Percentiles rank a stretch among this genome's conserved stretches.
phyloP scores from a whole-genome alignment of 2,888 invertebrate species.

The Caenorhabditis afra region DNA sequence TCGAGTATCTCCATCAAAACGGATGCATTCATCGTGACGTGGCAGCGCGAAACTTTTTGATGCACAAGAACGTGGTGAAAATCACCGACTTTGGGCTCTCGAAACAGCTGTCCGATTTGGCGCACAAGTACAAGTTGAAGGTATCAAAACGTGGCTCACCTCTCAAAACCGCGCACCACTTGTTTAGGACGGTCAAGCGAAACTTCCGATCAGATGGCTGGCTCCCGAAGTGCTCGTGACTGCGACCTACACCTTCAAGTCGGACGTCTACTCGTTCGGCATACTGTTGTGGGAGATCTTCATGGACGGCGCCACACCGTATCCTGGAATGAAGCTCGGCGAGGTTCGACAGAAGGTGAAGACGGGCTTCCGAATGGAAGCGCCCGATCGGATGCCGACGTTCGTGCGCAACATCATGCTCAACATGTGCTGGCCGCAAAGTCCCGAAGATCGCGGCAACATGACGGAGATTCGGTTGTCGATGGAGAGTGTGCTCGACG shows the following conservation, averaged over 20 bases:
- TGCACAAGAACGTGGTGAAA: conserved; percentile 65
- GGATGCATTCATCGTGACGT: conserved; percentile 73
- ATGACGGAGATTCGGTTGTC: conserved; percentile 52
- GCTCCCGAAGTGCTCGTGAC: conserved; percentile 70
- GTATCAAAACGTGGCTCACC: too few species aligned
- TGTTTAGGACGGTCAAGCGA: conserved; percentile 65
- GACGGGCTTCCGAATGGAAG: conserved; percentile 65
- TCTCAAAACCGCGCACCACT: too few species aligned
- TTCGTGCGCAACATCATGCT: conserved; percentile 65
- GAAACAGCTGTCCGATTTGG: conserved; percentile 63
- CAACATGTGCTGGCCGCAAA: conserved; percentile 46
- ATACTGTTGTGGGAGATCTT: conserved; percentile 69
- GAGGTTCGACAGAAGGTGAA: conserved; percentile 64
- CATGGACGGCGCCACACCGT: conserved; percentile 68
- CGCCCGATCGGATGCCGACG: conserved; percentile 71
- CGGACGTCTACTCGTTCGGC: conserved; percentile 72
- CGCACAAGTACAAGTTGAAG: conserved; percentile 70
- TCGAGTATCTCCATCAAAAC: conserved; percentile 69
- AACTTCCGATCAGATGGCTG: conserved; percentile 71
- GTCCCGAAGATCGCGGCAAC: conserved; percentile 54
- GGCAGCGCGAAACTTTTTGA: conserved; percentile 69
- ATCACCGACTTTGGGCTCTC: conserved; percentile 73
- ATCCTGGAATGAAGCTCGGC: conserved; percentile 66
- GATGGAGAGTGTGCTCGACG: conserved; percentile 53
- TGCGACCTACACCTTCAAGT: conserved; percentile 65